A percentile compares a stretch with the other conserved stretches of the same genome.
Evolutionary conservation across 2,113 vertebrate genomes (phyloP).

Genomic region (Hippocampus comes): DNA sequence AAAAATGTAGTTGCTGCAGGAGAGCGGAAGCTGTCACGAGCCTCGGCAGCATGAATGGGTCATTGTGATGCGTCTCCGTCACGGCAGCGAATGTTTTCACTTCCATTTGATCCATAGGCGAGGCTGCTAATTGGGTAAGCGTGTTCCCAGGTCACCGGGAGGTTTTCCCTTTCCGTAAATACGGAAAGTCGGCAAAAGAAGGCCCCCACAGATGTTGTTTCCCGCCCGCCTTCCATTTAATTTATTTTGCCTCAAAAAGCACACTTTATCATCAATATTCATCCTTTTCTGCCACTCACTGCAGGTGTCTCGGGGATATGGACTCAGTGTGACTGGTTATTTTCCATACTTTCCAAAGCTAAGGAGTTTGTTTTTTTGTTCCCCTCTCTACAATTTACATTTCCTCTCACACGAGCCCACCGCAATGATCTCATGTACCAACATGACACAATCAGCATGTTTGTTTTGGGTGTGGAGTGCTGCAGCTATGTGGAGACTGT

Average conservation of each 20-base stretch:
- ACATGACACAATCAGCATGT: slow-evolving; percentile 28
- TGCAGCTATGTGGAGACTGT: not conserved
- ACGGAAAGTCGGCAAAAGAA: slow-evolving; percentile 59
- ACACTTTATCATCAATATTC: slow-evolving; percentile 46
- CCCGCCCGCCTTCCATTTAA: slow-evolving; percentile 45
- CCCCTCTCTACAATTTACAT: slow-evolving; percentile 59
- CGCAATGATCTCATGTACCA: slow-evolving; percentile 41
- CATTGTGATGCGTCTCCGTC: slow-evolving; percentile 74
- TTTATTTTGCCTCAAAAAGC: slow-evolving; percentile 56
- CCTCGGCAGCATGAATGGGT: slow-evolving; percentile 72
- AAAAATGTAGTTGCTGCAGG: too few species aligned
- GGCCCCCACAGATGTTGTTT: slow-evolving; percentile 67
- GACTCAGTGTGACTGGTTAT: slow-evolving; percentile 53
- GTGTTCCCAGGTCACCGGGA: slow-evolving; percentile 75
- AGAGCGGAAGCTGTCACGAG: not conserved
- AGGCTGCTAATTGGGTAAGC: slow-evolving; percentile 77
- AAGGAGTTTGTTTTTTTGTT: slow-evolving; percentile 63
- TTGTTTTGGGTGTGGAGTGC: not conserved
- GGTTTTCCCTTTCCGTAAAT: slow-evolving; percentile 75
- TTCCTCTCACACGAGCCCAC: slow-evolving; percentile 52
- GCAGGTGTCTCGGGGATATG: slow-evolving; percentile 60
- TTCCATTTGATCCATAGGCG: slow-evolving; percentile 78
- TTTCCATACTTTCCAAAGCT: slow-evolving; percentile 66
- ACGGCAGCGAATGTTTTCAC: slow-evolving; percentile 75
- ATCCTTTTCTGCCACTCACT: slow-evolving; percentile 19